phyloP scores from a whole-genome alignment of 2,888 invertebrate species.

The Eilema depressum region DNA sequence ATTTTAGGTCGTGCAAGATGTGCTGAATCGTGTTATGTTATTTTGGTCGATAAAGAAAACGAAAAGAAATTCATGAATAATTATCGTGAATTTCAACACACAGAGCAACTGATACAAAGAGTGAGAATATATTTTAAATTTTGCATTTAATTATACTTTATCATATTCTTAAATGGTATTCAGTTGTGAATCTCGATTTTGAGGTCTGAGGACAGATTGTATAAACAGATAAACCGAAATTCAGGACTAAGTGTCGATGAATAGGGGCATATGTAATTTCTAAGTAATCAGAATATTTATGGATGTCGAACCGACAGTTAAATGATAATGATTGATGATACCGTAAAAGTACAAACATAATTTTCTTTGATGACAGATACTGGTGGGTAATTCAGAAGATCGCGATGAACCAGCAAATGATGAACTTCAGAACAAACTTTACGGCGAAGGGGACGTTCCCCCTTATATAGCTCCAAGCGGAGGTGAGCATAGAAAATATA shows the following conservation, averaged over 20 bases:
- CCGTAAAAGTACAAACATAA: slow-evolving; percentile 4
- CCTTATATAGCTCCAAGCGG: slow-evolving; percentile 80
- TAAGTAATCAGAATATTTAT: too few species aligned
- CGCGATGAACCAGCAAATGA: slow-evolving; percentile 83
- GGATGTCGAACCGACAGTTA: too few species aligned
- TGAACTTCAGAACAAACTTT: slow-evolving; percentile 85
- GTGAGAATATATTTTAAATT: slow-evolving; percentile 51
- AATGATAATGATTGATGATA: not conserved
- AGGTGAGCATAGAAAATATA: slow-evolving; percentile 61
- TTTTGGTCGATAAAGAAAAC: slow-evolving; percentile 80
- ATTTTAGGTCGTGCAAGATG: slow-evolving; percentile 90
- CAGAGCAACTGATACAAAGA: slow-evolving; percentile 85
- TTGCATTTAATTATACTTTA: not conserved
- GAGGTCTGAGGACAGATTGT: too few species aligned
- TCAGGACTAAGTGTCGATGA: too few species aligned
- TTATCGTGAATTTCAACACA: slow-evolving; percentile 78
- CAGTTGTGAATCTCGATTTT: too few species aligned
- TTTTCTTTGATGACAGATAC: slow-evolving; percentile 67
- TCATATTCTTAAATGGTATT: too few species aligned
- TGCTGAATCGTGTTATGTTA: slow-evolving; percentile 86
- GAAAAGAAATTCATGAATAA: slow-evolving; percentile 57
- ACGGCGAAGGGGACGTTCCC: slow-evolving; percentile 81
- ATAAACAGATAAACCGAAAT: too few species aligned
- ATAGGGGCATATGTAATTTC: too few species aligned
- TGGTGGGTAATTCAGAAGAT: slow-evolving; percentile 86